phyloP scores from a whole-genome alignment of 1,140 invertebrate genomes.

The Wiebesia pumilae region DNA sequence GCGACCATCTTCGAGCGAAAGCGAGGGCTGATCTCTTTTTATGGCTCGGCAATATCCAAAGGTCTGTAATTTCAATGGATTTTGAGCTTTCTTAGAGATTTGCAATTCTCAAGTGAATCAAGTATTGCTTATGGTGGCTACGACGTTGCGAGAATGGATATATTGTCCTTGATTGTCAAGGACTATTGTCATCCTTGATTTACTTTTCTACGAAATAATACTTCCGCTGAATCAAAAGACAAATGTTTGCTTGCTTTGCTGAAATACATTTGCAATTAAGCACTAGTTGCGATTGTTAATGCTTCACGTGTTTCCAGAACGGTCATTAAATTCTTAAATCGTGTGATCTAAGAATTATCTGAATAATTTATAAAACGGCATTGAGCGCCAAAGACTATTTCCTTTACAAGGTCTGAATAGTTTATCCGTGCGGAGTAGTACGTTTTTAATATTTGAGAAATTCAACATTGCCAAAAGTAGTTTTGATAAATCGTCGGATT shows the following conservation, averaged over 20 bases:
- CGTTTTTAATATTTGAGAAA: no score
- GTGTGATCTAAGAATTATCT: no score
- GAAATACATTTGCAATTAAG: neutral
- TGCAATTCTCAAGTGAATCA: neutral
- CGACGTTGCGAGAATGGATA: neutral
- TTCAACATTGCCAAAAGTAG: no score
- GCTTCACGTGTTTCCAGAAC: no score
- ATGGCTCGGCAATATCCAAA: neutral
- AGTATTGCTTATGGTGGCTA: neutral
- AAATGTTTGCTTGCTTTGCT: neutral
- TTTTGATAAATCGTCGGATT: no score
- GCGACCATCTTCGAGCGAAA: conserved; percentile 11
- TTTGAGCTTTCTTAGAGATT: neutral
- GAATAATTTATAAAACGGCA: no score
- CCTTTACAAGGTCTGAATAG: no score
- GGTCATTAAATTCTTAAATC: no score
- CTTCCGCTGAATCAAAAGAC: neutral
- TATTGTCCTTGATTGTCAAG: neutral
- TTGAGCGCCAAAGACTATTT: no score
- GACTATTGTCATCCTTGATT: no score
- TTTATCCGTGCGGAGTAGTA: no score
- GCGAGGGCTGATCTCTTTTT: conserved; percentile 9
- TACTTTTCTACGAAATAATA: neutral
- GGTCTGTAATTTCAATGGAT: neutral
- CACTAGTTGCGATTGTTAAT: no score